Conservation (phyloP, 30 jellyfish, hydroid and myxozoan genomes). For the Cassiopea andromeda region DNA sequence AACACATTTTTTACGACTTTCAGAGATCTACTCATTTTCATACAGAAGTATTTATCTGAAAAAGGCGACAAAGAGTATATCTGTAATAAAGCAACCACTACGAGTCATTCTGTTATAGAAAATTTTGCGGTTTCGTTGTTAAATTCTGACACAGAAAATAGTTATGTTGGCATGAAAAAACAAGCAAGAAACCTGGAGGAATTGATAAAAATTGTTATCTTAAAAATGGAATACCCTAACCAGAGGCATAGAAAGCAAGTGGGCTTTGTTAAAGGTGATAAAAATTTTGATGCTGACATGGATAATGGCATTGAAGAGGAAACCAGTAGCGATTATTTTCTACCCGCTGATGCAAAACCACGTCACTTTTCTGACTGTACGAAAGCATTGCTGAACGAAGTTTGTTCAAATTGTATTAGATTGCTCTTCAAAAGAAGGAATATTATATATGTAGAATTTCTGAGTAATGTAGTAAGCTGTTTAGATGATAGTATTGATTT, state of each 20-base stretch:
- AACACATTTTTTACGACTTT: constrained; percentile 10
- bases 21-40: constrained; percentile 7
- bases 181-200: constrained; percentile 17
- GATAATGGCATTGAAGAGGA: not conserved
- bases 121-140: not conserved
- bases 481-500: constrained; percentile 13
- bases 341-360: not conserved
- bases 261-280: not conserved
- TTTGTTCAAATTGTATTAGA: constrained; percentile 6
- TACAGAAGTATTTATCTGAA: constrained; percentile 16
- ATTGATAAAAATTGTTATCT: constrained; percentile 28
- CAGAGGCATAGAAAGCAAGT: constrained; percentile 2
- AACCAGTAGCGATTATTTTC: not conserved
- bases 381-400: not conserved
- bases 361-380: constrained; percentile 30
- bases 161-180: not conserved
- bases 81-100: not conserved
- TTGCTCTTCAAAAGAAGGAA: constrained; percentile 11
- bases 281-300: constrained; percentile 18
- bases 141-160: not conserved
- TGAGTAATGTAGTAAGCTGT: constrained; percentile 26
- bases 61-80: not conserved
- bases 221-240: not conserved
- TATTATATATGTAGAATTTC: constrained; percentile 10
- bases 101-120: not conserved